Conservation (phyloP, 1,140 invertebrate species). For the Leptinotarsa texana region DNA sequence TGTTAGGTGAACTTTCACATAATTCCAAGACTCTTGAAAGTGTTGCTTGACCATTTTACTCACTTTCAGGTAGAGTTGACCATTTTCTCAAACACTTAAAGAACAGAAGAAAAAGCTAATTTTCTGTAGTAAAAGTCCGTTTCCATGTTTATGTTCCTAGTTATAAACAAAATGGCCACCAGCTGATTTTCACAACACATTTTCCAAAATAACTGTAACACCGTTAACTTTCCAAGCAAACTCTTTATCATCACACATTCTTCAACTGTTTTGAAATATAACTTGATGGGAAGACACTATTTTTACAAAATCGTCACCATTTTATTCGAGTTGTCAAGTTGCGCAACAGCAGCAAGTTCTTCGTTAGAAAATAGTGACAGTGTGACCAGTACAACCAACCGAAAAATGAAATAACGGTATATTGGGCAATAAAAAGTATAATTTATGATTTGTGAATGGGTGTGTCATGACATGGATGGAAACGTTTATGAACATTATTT, state of each 20-base stretch:
- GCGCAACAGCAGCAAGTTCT: constrained; percentile 44
- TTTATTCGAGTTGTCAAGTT: constrained; percentile 41
- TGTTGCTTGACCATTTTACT: constrained; percentile 21
- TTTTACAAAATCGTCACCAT: constrained; percentile 26
- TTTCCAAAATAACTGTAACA: constrained; percentile 30
- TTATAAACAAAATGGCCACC: constrained; percentile 52
- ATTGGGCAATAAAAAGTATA: not conserved
- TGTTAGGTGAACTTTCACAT: constrained; percentile 28
- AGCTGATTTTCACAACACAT: constrained; percentile 48
- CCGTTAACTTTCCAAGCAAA: constrained; percentile 14
- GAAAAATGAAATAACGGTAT: constrained; percentile 22
- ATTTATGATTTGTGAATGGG: no score
- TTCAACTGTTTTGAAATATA: constrained; percentile 14
- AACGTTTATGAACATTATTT: no score
- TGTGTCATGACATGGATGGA: no score
- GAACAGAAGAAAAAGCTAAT: constrained; percentile 29
- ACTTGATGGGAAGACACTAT: constrained; percentile 22
- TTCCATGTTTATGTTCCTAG: constrained; percentile 51
- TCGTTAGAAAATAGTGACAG: constrained; percentile 23
- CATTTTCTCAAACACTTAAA: constrained; percentile 27
- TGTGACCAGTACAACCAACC: constrained; percentile 24
- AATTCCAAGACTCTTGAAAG: constrained; percentile 14
- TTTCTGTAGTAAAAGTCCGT: constrained; percentile 44
- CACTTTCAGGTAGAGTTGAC: constrained; percentile 31
- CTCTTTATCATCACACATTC: constrained; percentile 22